Evolutionary conservation across 2,888 invertebrate species (phyloP).

Genomic region (Calephelis perditalis): DNA sequence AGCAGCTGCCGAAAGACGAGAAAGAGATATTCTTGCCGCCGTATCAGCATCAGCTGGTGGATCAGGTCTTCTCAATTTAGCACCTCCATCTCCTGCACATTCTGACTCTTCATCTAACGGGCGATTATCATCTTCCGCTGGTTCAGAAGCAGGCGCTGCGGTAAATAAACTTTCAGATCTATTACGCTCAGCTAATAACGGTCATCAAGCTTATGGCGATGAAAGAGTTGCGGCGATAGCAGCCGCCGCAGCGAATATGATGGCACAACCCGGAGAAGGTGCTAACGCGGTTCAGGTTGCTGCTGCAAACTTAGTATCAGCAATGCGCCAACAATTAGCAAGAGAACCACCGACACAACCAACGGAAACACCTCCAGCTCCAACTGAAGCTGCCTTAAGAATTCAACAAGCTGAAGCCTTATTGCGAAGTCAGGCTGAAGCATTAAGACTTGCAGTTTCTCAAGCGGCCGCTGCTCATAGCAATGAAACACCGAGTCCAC

Average conservation of each 20-base stretch:
- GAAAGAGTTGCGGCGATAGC: conserved; percentile 86
- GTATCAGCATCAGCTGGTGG: conserved; percentile 81
- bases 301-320: conserved; percentile 86
- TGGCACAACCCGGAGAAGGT: conserved; percentile 79
- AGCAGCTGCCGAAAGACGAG: conserved; percentile 93
- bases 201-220: conserved; percentile 80
- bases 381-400: conserved; percentile 84
- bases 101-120: conserved; percentile 93
- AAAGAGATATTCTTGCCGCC: conserved; percentile 87
- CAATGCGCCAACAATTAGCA: conserved; percentile 81
- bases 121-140: conserved; percentile 87
- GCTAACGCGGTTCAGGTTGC: conserved; percentile 84
- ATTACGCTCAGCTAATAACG: conserved; percentile 81
- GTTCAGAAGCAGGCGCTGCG: conserved; percentile 83
- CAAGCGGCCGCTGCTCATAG: conserved; percentile 81
- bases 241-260: conserved; percentile 80
- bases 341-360: conserved; percentile 81
- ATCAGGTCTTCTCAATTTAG: conserved; percentile 82
- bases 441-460: conserved; percentile 87
- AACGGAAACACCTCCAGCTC: conserved; percentile 87
- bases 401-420: conserved; percentile 90
- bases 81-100: conserved; percentile 91
- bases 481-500: conserved; percentile 56
- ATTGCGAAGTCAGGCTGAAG: conserved; percentile 91
- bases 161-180: conserved; percentile 79